phyloP scores from a whole-genome alignment of 2,888 invertebrate genomes.

The Patella depressa region DNA sequence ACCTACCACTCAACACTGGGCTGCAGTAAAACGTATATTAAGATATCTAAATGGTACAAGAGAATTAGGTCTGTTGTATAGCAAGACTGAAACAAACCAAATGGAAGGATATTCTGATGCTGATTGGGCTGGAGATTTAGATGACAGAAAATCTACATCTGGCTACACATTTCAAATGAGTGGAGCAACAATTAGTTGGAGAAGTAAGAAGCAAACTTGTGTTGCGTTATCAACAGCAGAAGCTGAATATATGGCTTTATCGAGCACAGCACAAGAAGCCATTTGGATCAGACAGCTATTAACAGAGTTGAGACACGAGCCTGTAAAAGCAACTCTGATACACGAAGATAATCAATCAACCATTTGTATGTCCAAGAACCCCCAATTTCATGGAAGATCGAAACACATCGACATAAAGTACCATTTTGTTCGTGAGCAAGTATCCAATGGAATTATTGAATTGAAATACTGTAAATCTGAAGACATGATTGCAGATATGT shows the following conservation, averaged over 20 bases:
- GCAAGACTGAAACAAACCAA: no score
- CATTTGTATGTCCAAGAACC: constrained; percentile 30
- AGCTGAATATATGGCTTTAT: constrained; percentile 43
- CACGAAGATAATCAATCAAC: constrained; percentile 37
- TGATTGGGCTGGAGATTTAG: neutral
- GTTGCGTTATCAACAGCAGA: constrained; percentile 39
- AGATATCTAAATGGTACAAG: no score
- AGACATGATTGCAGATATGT: neutral
- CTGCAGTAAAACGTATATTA: no score
- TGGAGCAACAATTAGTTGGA: constrained; percentile 25
- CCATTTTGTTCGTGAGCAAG: constrained; percentile 31
- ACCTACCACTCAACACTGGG: no score
- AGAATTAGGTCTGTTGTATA: no score
- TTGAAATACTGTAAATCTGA: neutral
- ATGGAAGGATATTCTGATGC: no score
- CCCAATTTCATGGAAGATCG: constrained; percentile 32
- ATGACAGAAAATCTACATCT: neutral
- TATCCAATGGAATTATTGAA: neutral
- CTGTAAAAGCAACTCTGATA: neutral
- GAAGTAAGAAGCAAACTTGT: constrained; percentile 27
- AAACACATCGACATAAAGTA: constrained; percentile 44
- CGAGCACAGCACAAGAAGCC: constrained; percentile 35
- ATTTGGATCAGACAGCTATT: neutral
- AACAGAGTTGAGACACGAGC: neutral
- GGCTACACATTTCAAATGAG: neutral